Conservation (phyloP, 2,888 invertebrate species). For the Drosophila macrospina region DNA sequence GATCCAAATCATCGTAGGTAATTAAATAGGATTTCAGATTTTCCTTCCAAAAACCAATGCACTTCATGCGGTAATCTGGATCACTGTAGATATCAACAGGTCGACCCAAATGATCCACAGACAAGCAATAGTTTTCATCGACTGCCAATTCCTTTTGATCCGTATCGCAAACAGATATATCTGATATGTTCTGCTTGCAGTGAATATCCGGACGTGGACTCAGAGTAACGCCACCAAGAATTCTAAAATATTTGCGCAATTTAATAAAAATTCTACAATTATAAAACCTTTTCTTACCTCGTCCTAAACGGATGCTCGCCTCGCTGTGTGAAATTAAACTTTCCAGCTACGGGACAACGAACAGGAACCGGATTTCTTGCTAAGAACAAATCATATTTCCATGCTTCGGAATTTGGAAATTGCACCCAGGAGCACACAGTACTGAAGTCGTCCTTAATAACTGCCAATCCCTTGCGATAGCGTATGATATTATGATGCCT, state of each 20-base stretch:
- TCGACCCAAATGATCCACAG: slow-evolving; percentile 97
- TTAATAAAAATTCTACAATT: neutral
- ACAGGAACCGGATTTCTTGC: slow-evolving; percentile 96
- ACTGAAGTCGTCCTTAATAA: slow-evolving; percentile 95
- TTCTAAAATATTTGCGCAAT: slow-evolving; percentile 86
- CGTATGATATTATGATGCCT: slow-evolving; percentile 98
- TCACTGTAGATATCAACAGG: slow-evolving; percentile 98
- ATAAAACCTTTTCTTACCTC: slow-evolving; percentile 77
- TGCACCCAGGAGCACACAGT: slow-evolving; percentile 98
- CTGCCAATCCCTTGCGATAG: slow-evolving; percentile 94
- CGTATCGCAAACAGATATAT: slow-evolving; percentile 97
- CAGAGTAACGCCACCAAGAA: slow-evolving; percentile 97
- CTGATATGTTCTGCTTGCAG: slow-evolving; percentile 97
- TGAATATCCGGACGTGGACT: slow-evolving; percentile 96
- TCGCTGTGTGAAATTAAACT: slow-evolving; percentile 96
- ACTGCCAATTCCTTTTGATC: slow-evolving; percentile 97
- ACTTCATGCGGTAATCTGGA: slow-evolving; percentile 98
- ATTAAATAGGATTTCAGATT: slow-evolving; percentile 98
- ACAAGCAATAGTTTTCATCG: slow-evolving; percentile 97
- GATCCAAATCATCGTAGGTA: slow-evolving; percentile 98
- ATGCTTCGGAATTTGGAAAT: slow-evolving; percentile 92
- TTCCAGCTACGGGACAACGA: slow-evolving; percentile 97
- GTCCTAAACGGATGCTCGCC: slow-evolving; percentile 97
- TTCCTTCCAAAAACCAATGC: slow-evolving; percentile 99
- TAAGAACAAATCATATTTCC: slow-evolving; percentile 94